Evolutionary conservation across 1,140 invertebrate genomes (phyloP).

Genomic region (Chrysomallon squamiferum): DNA sequence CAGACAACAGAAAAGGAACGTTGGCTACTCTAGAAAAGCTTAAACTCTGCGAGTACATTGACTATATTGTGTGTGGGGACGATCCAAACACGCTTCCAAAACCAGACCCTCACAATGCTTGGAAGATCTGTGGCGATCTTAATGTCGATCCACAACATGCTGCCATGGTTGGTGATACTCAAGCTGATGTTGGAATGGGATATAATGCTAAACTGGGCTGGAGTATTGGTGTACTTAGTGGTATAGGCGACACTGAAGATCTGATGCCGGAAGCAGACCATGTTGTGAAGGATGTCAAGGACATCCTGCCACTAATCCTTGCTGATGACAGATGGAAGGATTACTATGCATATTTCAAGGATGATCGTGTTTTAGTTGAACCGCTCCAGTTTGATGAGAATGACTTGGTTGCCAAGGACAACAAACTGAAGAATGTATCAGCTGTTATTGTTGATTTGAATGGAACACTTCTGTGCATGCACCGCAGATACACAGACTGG

Average conservation of each 20-base stretch:
- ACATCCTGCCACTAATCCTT: constrained; percentile 54
- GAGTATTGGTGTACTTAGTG: constrained; percentile 63
- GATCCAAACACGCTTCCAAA: constrained; percentile 63
- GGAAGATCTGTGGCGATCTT: constrained; percentile 62
- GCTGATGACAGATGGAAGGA: constrained; percentile 46
- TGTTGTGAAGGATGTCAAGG: constrained; percentile 34
- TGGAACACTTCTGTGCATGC: constrained; percentile 64
- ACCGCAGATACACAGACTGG: constrained; percentile 58
- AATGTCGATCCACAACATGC: constrained; percentile 60
- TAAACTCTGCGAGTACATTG: constrained; percentile 52
- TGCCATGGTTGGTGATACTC: constrained; percentile 66
- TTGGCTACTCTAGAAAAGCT: constrained; percentile 52
- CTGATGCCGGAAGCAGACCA: constrained; percentile 49
- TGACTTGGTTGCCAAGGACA: not conserved
- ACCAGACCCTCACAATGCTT: constrained; percentile 64
- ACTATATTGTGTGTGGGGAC: constrained; percentile 66
- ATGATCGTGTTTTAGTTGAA: constrained; percentile 45
- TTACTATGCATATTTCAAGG: constrained; percentile 43
- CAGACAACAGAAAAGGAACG: constrained; percentile 62
- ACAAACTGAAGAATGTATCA: constrained; percentile 19
- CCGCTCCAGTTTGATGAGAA: constrained; percentile 20
- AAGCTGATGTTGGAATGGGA: constrained; percentile 65
- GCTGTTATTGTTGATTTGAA: constrained; percentile 66
- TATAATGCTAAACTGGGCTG: constrained; percentile 62
- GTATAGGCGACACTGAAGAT: constrained; percentile 48